Evolutionary conservation across 1,140 invertebrate genomes (phyloP).

Genomic region (Drosophila mauritiana): DNA sequence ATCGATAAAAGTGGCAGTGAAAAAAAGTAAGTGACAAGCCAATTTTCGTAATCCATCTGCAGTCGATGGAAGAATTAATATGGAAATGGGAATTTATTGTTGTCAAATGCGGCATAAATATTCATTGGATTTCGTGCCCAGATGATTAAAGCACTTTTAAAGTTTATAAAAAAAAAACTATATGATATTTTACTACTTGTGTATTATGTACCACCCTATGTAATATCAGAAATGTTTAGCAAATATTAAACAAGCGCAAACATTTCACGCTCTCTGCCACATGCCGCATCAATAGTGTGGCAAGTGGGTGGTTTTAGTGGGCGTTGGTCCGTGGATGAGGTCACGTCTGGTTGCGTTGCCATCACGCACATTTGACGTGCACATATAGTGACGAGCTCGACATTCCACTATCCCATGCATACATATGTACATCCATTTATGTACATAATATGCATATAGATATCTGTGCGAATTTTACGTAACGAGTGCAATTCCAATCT

Average conservation of each 20-base stretch:
- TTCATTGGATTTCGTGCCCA: no score
- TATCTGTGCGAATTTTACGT: conserved; percentile 18
- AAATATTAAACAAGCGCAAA: conserved; percentile 38
- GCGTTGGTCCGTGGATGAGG: conserved; percentile 31
- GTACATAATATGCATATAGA: neutral
- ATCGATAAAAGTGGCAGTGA: conserved; percentile 8
- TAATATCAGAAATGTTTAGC: conserved; percentile 28
- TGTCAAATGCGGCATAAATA: neutral
- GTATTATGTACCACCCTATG: no score
- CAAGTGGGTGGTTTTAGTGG: conserved; percentile 2
- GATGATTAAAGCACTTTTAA: no score
- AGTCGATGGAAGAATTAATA: neutral
- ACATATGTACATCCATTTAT: conserved; percentile 7
- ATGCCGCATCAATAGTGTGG: conserved; percentile 7
- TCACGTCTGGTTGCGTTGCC: conserved; percentile 46
- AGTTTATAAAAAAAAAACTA: no score
- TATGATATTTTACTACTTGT: no score
- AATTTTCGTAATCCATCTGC: neutral
- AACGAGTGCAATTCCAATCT: conserved; percentile 22
- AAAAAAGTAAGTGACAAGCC: neutral
- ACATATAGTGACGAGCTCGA: conserved; percentile 24
- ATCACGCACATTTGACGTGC: conserved; percentile 54
- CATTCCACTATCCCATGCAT: conserved; percentile 1
- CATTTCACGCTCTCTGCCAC: conserved; percentile 36
- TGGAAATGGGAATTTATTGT: neutral